A percentile compares a stretch with the other conserved stretches of the same genome.
These are phyloP conservation scores for Caenorhabditis sulstoni DNA, from an alignment of 2,888 invertebrate species.

Conservation along the genomic window DNA sequence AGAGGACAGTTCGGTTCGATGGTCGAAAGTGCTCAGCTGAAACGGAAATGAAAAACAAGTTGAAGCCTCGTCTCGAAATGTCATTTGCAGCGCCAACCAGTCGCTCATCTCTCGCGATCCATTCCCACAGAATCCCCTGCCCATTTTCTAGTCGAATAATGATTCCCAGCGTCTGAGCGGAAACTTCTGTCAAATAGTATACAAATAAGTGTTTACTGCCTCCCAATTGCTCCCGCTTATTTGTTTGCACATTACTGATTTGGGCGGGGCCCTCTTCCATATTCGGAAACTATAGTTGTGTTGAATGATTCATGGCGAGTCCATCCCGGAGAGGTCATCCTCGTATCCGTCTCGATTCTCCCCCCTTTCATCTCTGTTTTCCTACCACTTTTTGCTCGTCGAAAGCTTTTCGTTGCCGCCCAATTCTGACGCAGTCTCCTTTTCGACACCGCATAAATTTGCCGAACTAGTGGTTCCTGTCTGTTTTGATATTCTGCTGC, in stretches of 20 bases:
- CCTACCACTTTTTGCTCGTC: too few relatives aligned
- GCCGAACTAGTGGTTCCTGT: not conserved
- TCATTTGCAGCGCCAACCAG: constrained; percentile 37
- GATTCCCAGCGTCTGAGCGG: not conserved
- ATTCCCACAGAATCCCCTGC: too few relatives aligned
- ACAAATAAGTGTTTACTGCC: constrained; percentile 47
- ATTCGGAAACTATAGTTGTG: not conserved
- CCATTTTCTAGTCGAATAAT: not conserved
- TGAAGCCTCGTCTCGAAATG: constrained; percentile 26
- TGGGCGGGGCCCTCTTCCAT: not conserved
- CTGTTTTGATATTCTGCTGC: constrained; percentile 9
- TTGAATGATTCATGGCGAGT: not conserved
- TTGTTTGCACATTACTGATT: constrained; percentile 23
- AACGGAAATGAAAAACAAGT: constrained; percentile 28
- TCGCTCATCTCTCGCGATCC: not conserved
- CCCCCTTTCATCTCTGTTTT: not conserved
- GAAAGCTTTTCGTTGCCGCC: too few relatives aligned
- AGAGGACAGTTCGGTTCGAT: not conserved
- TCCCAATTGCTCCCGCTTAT: constrained; percentile 6
- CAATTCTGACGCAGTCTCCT: constrained; percentile 21
- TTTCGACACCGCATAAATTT: constrained; percentile 10
- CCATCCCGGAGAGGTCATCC: constrained; percentile 11
- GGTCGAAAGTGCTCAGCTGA: constrained; percentile 4
- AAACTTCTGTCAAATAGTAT: constrained; percentile 34
- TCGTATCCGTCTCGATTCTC: not conserved